A percentile compares a stretch with the other conserved stretches of the same genome.
Conservation (phyloP, 35 echinoderm and acorn worm genomes). For the Ophioderma brevispina region DNA sequence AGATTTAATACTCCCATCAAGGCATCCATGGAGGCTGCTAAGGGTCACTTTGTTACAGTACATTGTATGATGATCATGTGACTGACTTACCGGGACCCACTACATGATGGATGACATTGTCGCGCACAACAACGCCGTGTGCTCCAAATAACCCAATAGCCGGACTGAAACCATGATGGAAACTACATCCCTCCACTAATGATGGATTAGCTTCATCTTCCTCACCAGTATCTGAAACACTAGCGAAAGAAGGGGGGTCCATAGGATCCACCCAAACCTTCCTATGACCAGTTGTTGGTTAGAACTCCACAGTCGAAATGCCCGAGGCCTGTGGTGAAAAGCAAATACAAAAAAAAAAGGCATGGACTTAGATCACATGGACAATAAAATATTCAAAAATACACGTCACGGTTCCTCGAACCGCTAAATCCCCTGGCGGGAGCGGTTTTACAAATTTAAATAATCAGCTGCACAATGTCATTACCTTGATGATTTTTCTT, state of each 20-base stretch:
- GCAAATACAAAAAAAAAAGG: neutral
- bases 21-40: no score
- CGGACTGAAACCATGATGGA: slow-evolving; percentile 95
- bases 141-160: slow-evolving; percentile 88
- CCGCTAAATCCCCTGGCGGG: no score
- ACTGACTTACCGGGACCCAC: slow-evolving; percentile 92
- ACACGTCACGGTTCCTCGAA: no score
- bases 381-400: no score
- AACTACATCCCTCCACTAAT: slow-evolving; percentile 78
- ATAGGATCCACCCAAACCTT: slow-evolving; percentile 86
- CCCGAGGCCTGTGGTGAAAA: no score
- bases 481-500: no score
- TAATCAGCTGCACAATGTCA: no score
- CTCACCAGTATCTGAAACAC: slow-evolving; percentile 80
- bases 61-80: no score
- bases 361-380: neutral
- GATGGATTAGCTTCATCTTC: slow-evolving; percentile 54
- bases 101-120: slow-evolving; percentile 91
- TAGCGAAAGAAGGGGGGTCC: slow-evolving; percentile 89
- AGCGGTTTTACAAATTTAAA: no score
- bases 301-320: slow-evolving; percentile 91
- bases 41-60: no score
- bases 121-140: slow-evolving; percentile 33
- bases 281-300: slow-evolving; percentile 83
- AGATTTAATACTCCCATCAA: no score